Evolutionary conservation across 2,797 vertebrate species (phyloP), one percentile per base, ranked within the genome.

Genomic region (Acrossocheilus fasciatus): DNA sequence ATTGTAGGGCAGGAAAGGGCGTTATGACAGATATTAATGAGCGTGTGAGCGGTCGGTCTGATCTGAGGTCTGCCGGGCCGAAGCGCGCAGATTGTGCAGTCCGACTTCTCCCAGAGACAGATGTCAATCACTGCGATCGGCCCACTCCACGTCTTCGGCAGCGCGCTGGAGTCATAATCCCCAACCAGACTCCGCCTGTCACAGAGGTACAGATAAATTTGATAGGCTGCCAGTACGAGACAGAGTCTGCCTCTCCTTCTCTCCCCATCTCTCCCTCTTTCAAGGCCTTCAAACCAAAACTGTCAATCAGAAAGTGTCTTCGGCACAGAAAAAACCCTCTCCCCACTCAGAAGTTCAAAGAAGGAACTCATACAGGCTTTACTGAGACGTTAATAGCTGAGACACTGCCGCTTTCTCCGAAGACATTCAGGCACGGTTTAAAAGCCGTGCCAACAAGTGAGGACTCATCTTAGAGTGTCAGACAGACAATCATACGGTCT

Each of bases 191-290:
- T 90, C 91, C 84, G 88, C 90, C 93, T 92, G 89, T 89, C 89
- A 89, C 85, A 83, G 76, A 91, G 92, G 89, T 89, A 93, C 92
- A 94, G 91, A 94, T 92, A 91, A 91, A 93, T 94, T 93, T 93
- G 94, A 90, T 90, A 92, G 91, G 89, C 91, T 82, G 91, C 94
- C 93, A 91, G 91, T 94, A 94, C 69, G 45, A 85, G 70, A 81
- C 70, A 23, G 66, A 68, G 78, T 74, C 81, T 74, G 73, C 54
- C 69, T 83, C 52, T 73, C 69, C 50, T 73, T 83, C 81, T 74
- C n/a, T 41, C 36, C 30, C 47, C 8, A 10, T 54, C 66, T 59
- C 52, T 79, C 26, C 43, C 69, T 39, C 68, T 47, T 81, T 81
- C 54, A 86, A 86, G 77, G 77, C 77, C 85, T 86, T 86, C 85